A percentile compares a stretch with the other conserved stretches of the same genome.
phyloP scores from a whole-genome alignment of 2,797 vertebrate genomes.

The Eupleurogrammus muticus region DNA sequence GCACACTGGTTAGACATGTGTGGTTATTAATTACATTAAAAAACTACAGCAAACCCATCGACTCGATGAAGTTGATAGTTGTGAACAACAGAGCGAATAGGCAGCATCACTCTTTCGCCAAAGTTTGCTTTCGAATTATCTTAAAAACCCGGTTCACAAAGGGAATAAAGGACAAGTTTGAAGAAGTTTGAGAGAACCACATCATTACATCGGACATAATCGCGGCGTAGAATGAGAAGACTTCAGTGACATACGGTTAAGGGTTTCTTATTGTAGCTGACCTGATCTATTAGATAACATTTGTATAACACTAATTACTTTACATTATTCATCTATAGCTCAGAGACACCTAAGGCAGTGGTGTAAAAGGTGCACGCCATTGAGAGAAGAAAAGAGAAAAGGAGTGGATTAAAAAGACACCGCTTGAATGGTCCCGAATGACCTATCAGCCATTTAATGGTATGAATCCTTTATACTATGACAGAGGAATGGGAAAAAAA shows the following conservation, averaged over 20 bases:
- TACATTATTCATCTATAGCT: conserved; percentile 66
- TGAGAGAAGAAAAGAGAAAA: conserved; percentile 50
- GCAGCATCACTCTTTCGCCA: background rate
- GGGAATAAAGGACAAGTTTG: conserved; percentile 19
- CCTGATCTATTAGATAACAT: conserved; percentile 68
- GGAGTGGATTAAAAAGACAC: conserved; percentile 57
- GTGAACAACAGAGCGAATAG: conserved; percentile 9
- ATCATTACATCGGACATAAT: conserved; percentile 40
- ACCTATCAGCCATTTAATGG: conserved; percentile 72
- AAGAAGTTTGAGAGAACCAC: conserved; percentile 27
- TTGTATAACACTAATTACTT: conserved; percentile 67
- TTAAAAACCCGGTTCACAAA: conserved; percentile 9
- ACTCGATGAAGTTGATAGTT: background rate
- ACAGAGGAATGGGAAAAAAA: conserved; percentile 62
- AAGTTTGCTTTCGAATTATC: conserved; percentile 26
- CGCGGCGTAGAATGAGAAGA: conserved; percentile 20
- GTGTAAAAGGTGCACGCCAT: conserved; percentile 58
- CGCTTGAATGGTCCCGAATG: conserved; percentile 63
- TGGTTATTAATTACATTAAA: background rate
- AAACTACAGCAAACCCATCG: conserved; percentile 4
- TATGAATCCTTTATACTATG: conserved; percentile 62
- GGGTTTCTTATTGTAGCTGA: conserved; percentile 56
- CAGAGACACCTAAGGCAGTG: conserved; percentile 37
- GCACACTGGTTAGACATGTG: background rate
- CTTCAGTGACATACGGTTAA: conserved; percentile 29